These are phyloP conservation scores for Puffinus mauretanicus DNA, from an alignment of 2,113 vertebrate species.

Conservation along the genomic window DNA sequence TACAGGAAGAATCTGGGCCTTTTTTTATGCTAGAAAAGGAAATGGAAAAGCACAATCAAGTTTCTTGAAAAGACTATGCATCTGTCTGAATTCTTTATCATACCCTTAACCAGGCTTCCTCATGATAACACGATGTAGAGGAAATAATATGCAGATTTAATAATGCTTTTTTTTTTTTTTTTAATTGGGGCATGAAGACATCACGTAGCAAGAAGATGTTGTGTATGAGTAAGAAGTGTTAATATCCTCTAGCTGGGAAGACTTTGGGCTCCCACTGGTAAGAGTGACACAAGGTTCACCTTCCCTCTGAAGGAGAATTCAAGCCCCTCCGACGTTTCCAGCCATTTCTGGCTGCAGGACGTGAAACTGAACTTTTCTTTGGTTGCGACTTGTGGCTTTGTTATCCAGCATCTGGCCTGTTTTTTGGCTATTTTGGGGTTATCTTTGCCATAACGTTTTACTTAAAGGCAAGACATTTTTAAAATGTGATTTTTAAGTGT, in stretches of 20 bases:
- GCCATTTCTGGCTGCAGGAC: neutral
- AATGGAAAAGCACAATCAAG: neutral
- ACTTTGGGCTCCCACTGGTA: neutral
- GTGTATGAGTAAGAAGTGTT: neutral
- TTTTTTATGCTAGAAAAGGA: neutral
- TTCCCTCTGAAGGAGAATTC: neutral
- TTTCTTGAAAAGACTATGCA: neutral
- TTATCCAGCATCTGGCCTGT: neutral
- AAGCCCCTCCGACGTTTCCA: neutral
- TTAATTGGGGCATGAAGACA: neutral
- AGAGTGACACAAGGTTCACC: neutral
- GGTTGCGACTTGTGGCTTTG: neutral
- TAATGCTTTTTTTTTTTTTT: neutral
- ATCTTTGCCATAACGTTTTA: neutral
- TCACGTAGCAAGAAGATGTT: neutral
- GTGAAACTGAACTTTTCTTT: neutral
- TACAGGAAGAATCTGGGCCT: neutral
- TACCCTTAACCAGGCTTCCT: neutral
- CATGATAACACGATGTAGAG: neutral
- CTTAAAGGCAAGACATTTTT: neutral
- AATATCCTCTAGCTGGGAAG: neutral
- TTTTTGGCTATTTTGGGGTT: conserved; percentile 9
- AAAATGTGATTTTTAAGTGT: neutral
- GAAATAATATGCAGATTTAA: neutral
- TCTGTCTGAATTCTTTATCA: neutral